Conservation (phyloP, 92 coral and sea anemone genomes). For the Porites evermanni region DNA sequence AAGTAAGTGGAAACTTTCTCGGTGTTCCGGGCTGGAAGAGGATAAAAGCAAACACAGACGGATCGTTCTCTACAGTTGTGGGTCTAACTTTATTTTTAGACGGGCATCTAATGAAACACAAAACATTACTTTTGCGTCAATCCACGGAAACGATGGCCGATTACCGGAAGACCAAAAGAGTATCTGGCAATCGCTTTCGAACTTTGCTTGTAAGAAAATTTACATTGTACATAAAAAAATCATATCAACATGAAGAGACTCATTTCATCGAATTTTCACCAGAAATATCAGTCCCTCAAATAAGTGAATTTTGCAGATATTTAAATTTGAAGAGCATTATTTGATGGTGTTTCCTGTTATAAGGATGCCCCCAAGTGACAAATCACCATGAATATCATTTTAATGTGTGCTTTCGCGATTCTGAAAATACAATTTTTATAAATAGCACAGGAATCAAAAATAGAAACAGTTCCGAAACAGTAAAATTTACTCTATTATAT, state of each 20-base stretch:
- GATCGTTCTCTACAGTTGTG: not conserved
- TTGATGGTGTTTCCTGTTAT: slow-evolving; percentile 27
- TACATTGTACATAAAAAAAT: not conserved
- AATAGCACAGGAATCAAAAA: slow-evolving; percentile 13
- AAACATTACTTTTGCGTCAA: slow-evolving; percentile 33
- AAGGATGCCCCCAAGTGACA: slow-evolving; percentile 19
- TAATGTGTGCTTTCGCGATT: slow-evolving; percentile 4
- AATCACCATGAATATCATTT: not conserved
- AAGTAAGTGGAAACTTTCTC: no score
- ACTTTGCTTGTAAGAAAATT: no score
- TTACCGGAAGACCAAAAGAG: slow-evolving; percentile 27
- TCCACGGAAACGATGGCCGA: slow-evolving; percentile 33
- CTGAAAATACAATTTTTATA: not conserved
- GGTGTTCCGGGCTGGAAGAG: no score
- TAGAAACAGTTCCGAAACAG: not conserved
- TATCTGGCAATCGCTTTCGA: not conserved
- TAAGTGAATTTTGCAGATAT: slow-evolving; percentile 5
- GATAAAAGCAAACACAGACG: not conserved
- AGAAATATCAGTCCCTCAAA: not conserved
- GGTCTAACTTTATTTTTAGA: not conserved
- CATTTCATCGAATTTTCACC: not conserved
- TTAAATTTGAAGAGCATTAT: slow-evolving; percentile 24
- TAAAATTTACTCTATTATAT: not conserved
- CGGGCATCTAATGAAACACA: not conserved
- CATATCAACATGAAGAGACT: not conserved